Percentiles rank a stretch among this genome's conserved stretches.
Conservation (phyloP, 2,113 vertebrate genomes). For the Trogon melanurus region DNA sequence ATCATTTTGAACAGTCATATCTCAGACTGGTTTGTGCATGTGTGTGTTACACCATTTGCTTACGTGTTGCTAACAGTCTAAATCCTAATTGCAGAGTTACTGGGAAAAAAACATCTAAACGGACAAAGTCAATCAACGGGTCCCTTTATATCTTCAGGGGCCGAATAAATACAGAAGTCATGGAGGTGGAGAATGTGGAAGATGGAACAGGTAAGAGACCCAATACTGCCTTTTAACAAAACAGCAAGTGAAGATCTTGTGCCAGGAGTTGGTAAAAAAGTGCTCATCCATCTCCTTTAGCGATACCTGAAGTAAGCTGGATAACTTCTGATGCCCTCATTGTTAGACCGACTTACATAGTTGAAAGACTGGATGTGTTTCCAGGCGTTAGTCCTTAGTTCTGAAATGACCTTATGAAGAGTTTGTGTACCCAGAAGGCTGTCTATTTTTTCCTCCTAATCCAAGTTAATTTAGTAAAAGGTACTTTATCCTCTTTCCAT, state of each 20-base stretch:
- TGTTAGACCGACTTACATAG: not conserved
- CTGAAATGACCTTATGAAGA: not conserved
- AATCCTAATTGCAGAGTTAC: constrained; percentile 84
- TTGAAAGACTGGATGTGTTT: not conserved
- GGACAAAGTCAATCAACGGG: constrained; percentile 96
- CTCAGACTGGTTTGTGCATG: not conserved
- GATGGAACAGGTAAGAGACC: constrained; percentile 92
- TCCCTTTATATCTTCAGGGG: constrained; percentile 96
- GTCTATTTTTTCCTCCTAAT: constrained; percentile 32
- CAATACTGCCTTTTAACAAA: not conserved
- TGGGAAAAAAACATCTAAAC: constrained; percentile 93
- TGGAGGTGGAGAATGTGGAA: constrained; percentile 99
- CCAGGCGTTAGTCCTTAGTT: not conserved
- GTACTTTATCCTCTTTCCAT: not conserved
- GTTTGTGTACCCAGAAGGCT: not conserved
- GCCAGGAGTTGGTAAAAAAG: not conserved
- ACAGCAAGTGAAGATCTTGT: not conserved
- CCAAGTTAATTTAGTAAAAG: constrained; percentile 17
- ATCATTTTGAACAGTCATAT: not conserved
- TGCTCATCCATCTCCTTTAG: not conserved
- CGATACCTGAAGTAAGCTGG: not conserved
- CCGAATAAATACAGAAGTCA: constrained; percentile 97
- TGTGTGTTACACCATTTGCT: not conserved
- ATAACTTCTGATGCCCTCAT: not conserved
- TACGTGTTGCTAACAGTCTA: not conserved